Evolutionary conservation across 2,888 invertebrate genomes (phyloP).

Genomic region (Opisthograptis luteolata): DNA sequence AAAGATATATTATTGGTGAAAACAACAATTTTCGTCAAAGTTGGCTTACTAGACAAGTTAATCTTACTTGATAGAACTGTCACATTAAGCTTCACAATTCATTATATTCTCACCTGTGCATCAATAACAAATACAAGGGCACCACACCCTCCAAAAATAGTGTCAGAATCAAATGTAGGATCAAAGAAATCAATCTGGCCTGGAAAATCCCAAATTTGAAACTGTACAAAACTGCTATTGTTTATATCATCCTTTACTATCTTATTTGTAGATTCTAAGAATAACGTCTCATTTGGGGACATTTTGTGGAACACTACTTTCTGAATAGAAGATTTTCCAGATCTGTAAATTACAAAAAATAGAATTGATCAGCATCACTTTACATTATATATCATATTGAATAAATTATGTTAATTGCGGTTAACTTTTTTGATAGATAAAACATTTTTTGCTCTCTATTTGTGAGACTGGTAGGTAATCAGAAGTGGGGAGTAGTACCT

Average conservation of each 20-base stretch:
- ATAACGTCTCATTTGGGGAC: conserved; percentile 99
- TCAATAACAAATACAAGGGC: conserved; percentile 99
- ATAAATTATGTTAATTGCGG: too few relatives aligned
- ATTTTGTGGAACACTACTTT: conserved; percentile 99
- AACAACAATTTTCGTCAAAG: too few relatives aligned
- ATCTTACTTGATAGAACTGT: too few relatives aligned
- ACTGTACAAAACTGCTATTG: conserved; percentile 98
- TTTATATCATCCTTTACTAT: conserved; percentile 99
- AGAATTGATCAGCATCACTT: not conserved
- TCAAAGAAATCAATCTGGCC: conserved; percentile 99
- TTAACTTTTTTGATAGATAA: not conserved
- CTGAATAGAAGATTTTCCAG: conserved; percentile 99
- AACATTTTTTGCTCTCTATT: conserved; percentile 9
- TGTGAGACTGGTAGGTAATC: not conserved
- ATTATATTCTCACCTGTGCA: conserved; percentile 93
- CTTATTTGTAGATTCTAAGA: conserved; percentile 99
- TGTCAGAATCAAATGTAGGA: conserved; percentile 97
- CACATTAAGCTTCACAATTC: too few relatives aligned
- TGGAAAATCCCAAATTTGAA: conserved; percentile 99
- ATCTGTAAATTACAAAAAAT: conserved; percentile 84
- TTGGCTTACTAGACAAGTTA: too few relatives aligned
- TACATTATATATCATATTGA: not conserved
- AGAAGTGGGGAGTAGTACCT: conserved; percentile 82
- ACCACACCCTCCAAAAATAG: conserved; percentile 98
- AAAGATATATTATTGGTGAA: not conserved